Evolutionary conservation across 2,888 invertebrate genomes (phyloP).

Genomic region (Micropterix aruncella): DNA sequence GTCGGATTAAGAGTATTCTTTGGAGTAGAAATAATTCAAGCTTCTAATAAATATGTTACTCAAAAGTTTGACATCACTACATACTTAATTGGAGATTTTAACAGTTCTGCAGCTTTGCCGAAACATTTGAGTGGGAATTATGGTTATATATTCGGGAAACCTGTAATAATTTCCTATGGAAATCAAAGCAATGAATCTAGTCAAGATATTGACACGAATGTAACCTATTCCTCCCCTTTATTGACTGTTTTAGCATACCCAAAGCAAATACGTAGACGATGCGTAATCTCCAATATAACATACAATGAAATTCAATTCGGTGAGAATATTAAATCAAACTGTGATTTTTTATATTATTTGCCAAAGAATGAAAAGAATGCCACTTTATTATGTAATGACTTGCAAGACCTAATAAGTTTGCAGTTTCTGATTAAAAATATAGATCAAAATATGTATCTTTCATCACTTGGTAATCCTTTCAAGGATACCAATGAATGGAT

Average conservation of each 20-base stretch:
- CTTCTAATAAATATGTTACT: not conserved
- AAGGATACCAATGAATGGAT: not conserved
- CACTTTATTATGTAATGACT: not conserved
- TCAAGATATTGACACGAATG: not conserved
- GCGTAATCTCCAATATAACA: conserved; percentile 21
- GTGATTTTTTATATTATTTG: not conserved
- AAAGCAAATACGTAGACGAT: conserved; percentile 27
- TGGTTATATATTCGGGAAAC: conserved; percentile 54
- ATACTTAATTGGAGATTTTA: not conserved
- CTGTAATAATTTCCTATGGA: conserved; percentile 36
- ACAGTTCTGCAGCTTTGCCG: conserved; percentile 15
- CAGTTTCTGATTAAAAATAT: not conserved
- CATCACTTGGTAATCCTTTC: not conserved
- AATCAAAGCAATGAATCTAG: conserved; percentile 7
- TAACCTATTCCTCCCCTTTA: not conserved
- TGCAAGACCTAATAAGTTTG: not conserved
- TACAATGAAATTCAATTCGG: conserved; percentile 32
- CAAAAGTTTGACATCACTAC: not conserved
- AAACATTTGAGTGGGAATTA: conserved; percentile 54
- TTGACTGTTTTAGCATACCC: conserved; percentile 16
- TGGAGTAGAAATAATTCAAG: not conserved
- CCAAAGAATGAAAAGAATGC: not conserved
- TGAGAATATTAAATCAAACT: conserved; percentile 18
- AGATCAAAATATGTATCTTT: not conserved
- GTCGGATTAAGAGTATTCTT: not conserved